phyloP scores from a whole-genome alignment of 2,888 invertebrate genomes.

The Clistopyga incitator region DNA sequence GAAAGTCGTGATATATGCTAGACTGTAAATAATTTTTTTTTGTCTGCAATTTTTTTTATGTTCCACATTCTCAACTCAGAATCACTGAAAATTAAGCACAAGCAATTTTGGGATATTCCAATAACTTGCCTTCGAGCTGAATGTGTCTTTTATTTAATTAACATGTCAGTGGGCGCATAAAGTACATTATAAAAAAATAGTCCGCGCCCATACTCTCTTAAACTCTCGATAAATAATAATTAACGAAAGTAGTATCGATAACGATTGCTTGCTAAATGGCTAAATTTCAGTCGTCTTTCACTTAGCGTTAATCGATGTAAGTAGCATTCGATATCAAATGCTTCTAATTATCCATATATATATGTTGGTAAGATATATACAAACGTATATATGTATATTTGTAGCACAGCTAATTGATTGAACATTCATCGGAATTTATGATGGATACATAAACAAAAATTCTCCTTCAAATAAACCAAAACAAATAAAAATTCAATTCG shows the following conservation, averaged over 20 bases:
- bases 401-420: background rate
- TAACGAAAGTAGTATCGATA: conserved; percentile 18
- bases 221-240: conserved; percentile 21
- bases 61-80: background rate
- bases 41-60: background rate
- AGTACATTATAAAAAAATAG: conserved; percentile 8
- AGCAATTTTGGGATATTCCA: background rate
- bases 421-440: background rate
- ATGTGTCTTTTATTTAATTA: background rate
- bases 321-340: conserved; percentile 38
- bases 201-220: background rate
- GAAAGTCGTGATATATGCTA: too few species aligned
- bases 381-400: conserved; percentile 9
- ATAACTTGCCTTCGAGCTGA: background rate
- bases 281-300: conserved; percentile 63
- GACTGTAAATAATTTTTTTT: too few species aligned
- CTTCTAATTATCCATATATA: conserved; percentile 58
- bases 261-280: conserved; percentile 49
- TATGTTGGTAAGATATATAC: background rate
- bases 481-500: background rate
- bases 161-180: background rate
- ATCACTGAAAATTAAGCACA: background rate
- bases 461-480: background rate
- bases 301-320: conserved; percentile 57
- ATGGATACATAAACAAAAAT: background rate